Conservation (phyloP, 2,888 invertebrate genomes). For the Epinotia brunnichana region DNA sequence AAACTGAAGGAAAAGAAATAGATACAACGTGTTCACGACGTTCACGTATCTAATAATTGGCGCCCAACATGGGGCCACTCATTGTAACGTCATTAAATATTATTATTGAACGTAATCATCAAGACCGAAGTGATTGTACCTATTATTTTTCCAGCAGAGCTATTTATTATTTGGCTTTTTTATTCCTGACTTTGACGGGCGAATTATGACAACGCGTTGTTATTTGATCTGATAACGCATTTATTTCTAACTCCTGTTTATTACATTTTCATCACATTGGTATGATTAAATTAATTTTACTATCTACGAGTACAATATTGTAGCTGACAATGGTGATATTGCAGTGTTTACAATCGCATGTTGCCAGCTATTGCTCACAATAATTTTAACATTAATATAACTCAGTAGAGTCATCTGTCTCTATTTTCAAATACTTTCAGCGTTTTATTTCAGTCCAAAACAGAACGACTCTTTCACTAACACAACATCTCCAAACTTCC, state of each 20-base stretch:
- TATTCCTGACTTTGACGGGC: background rate
- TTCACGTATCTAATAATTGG: background rate
- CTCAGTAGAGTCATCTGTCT: background rate
- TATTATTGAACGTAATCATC: background rate
- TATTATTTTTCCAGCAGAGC: background rate
- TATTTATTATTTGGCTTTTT: background rate
- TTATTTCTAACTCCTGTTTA: background rate
- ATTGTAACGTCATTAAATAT: background rate
- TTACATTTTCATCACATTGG: no score
- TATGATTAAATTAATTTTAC: no score
- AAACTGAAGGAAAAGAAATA: no score
- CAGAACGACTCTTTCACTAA: background rate
- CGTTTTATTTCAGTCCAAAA: background rate
- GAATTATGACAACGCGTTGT: background rate
- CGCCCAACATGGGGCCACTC: background rate
- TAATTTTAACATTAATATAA: background rate
- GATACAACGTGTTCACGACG: no score
- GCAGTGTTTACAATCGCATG: no score
- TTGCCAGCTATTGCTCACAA: no score
- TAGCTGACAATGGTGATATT: no score
- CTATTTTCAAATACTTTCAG: background rate
- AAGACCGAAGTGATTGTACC: background rate
- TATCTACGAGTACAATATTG: no score
- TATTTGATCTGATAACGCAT: background rate
- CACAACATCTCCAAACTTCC: background rate